Base-by-base conservation (phyloP, 2,888 invertebrate species). In the Drosophila acutilabella region DNA sequence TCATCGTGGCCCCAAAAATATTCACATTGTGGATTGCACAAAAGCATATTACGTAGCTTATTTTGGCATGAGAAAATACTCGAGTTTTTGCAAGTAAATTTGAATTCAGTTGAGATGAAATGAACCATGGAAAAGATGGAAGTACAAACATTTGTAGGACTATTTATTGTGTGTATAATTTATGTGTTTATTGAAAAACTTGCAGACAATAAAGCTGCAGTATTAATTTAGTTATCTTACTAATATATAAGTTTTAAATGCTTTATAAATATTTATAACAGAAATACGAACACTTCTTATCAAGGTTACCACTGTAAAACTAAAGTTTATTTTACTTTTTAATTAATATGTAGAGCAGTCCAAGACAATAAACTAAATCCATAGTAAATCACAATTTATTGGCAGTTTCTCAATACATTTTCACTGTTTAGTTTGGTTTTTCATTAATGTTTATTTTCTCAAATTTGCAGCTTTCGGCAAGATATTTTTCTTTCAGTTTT, bases 1-100 rank as follows among this genome's bases (percentile, higher is more conserved):
- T 84, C 69, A 59, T 84, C 78, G 67, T 82, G 84, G 81, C 84
- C 81, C 64, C 64, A 38, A 84, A 74, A 58, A 80, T 59, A 80
- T 67, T 67, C 77, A 44, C 80, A 85, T 69, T 71, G 82, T 82
- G 73, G 71, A 71, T 68, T 64, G 62, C 48, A 67, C 53, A 53
- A 53, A 61, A 44, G 30, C 16, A 40, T 33, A 58, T 51, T 54
- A 48, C 41, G 42, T 57, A 50, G 57, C 45, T 58, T 62, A 38
- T 64, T 64, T 61, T 52, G 45, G 48, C 56, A 36, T 62, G 38
- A 36, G 54, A 51, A 64, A 64, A 40, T 45, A 58, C 41, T 42
- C 14, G 11, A 30, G 20, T n/a, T 44, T 54, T 41, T 52, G 42
- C 41, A 56, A 42, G 50, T 50, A 38, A 16, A 44, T 6, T 38